phyloP scores from a whole-genome alignment of 2,888 invertebrate genomes.

The Amiota mariae region DNA sequence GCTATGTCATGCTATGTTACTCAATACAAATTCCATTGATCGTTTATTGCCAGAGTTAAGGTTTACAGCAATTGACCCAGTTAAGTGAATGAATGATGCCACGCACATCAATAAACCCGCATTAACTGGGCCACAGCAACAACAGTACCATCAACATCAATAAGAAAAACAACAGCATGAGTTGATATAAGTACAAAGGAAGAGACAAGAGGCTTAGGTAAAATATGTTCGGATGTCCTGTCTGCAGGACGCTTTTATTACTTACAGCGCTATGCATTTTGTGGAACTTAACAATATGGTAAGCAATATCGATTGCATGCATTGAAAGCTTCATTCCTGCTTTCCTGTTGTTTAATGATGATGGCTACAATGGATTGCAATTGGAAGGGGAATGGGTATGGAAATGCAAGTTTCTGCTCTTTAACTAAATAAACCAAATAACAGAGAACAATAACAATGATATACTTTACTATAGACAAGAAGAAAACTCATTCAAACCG shows the following conservation, averaged over 20 bases:
- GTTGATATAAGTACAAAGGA: slow-evolving; percentile 1
- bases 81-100: slow-evolving; percentile 31
- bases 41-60: slow-evolving; percentile 39
- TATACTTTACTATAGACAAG: background rate
- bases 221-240: background rate
- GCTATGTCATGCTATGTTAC: background rate
- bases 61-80: slow-evolving; percentile 55
- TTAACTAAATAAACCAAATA: too few relatives aligned
- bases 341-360: background rate
- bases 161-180: background rate
- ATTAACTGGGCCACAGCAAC: background rate
- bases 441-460: background rate
- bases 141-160: background rate
- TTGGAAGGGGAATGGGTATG: background rate
- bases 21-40: too few relatives aligned
- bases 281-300: slow-evolving; percentile 5
- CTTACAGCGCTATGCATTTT: slow-evolving; percentile 6
- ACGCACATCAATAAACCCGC: slow-evolving; percentile 22
- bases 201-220: too few relatives aligned
- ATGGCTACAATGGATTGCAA: background rate
- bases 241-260: slow-evolving; percentile 26
- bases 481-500: background rate
- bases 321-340: background rate
- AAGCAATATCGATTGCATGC: background rate
- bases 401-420: background rate